Conservation (phyloP, 2,888 invertebrate species). For the Phaonia tiefii region DNA sequence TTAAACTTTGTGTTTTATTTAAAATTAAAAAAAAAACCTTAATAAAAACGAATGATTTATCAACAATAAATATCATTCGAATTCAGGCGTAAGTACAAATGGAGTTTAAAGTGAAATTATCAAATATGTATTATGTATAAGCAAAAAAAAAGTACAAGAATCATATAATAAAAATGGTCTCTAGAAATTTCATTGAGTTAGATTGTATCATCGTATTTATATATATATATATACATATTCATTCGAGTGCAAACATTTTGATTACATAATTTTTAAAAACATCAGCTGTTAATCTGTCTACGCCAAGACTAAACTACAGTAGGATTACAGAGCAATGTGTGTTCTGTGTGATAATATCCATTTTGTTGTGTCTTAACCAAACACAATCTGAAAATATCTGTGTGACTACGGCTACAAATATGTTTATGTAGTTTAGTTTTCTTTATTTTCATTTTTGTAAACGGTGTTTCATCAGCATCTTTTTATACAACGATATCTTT, state of each 20-base stretch:
- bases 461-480: too few relatives aligned
- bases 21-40: conserved; percentile 28
- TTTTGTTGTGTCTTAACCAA: background rate
- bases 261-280: conserved; percentile 46
- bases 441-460: too few relatives aligned
- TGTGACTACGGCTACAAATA: too few relatives aligned
- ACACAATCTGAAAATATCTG: conserved; percentile 10
- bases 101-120: conserved; percentile 79
- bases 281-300: conserved; percentile 45
- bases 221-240: conserved; percentile 18
- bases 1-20: conserved; percentile 38
- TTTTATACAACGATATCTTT: too few relatives aligned
- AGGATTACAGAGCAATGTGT: conserved; percentile 6
- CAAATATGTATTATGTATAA: conserved; percentile 52
- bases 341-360: conserved; percentile 32
- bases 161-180: conserved; percentile 56
- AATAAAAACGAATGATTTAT: conserved; percentile 23
- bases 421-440: too few relatives aligned
- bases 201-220: conserved; percentile 40
- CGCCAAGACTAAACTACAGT: conserved; percentile 11
- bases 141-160: conserved; percentile 9
- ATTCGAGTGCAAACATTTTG: too few relatives aligned
- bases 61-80: conserved; percentile 58
- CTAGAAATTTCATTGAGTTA: conserved; percentile 49
- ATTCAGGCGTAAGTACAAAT: conserved; percentile 80